Evolutionary conservation across 2,113 vertebrate species (phyloP), one percentile per base, ranked within the genome.

Genomic region (Romanogobio albipinnatus): DNA sequence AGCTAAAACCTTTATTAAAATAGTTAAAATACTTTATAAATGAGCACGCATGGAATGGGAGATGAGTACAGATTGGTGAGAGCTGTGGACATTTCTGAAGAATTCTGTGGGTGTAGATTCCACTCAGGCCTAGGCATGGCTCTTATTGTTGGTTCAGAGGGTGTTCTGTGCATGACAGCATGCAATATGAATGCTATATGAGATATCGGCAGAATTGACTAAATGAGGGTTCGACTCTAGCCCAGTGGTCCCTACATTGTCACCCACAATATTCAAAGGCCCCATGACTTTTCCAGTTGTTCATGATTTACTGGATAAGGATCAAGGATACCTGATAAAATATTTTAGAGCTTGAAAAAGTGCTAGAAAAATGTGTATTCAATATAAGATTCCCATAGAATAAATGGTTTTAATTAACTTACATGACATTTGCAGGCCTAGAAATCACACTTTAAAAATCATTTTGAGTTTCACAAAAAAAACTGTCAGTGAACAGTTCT

Each of bases 141-240:
- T 76, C 26, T 36, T 22, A 36, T 19, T 9, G 53, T 6, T 59
- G 47, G 51, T 24, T 36, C 64, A 79, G 47, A 58, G 64, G 70
- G 29, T 58, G 51, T 68, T 45, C 79, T 22, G 64, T 76, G 79
- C 58, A 74, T 83, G 83, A 78, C 79, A 85, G 74, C 33, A 39
- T 33, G 61, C 62, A 39, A 22, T 36, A 68, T 53, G 68, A 77
- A 84, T 61, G 79, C 73, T 64, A 78, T 59, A 75, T 85, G 74
- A 58, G 53, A 82, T 45, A 29, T 82, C 77, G 81, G 74, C 82
- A 84, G 53, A 73, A 56, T 71, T 73, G 59, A 82, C 51, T 77
- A 61, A 53, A 79, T 61, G 71, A 81, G 61, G 82, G 77, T 84
- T 79, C 66, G 59, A 74, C 83, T 22, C 76, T 9, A n/a, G 71